Base-by-base conservation (phyloP, 2,888 invertebrate genomes). In the Hofmannophila pseudospretella region DNA sequence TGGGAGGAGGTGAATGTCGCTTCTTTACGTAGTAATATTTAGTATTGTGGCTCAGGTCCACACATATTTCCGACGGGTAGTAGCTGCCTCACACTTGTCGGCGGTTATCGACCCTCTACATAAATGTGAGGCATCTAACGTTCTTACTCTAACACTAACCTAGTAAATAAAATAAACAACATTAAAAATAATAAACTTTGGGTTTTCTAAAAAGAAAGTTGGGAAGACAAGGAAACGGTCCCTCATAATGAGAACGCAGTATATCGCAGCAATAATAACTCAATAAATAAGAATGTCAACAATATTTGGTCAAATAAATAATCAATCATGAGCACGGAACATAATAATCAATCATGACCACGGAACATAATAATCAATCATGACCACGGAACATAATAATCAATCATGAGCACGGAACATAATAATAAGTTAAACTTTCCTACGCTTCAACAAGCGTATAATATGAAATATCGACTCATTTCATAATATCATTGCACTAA, bases 401-500 rank as follows among this genome's bases (percentile, higher is more conserved):
- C 13, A 10, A 5, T 30, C 19, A 7, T n/a, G 30, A 30, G 19
- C 8, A 8, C 12, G 26, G 33, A 30, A 38, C 11, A n/a, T 12
- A 28, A 27, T n/a, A 36, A 13, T 34, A 22, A 26, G 16, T 28
- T 32, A 36, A 26, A 34, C 23, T 29, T 32, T 32, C 22, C 11
- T 22, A 33, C 2, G 8, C 20, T 3, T 32, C 10, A 28, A 9
- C 26, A 16, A 4, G 19, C 23, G n/a, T n/a, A 23, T 16, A 16
- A 42, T 38, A 50, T 49, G 56, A 57, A 59, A 61, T 65, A 68
- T 60, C 56, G 58, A 55, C 69, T 71, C 35, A 64, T 64, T 66
- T 62, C 67, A 63, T 76, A 79, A 81, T 79, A 82, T 74, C 79
- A 84, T 84, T 84, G 82, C 84, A 84, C 84, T 80, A 78, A 73